A percentile compares a stretch with the other conserved stretches of the same genome.
Conservation (phyloP, 2,797 vertebrate species). For the Antennarius maculatus region DNA sequence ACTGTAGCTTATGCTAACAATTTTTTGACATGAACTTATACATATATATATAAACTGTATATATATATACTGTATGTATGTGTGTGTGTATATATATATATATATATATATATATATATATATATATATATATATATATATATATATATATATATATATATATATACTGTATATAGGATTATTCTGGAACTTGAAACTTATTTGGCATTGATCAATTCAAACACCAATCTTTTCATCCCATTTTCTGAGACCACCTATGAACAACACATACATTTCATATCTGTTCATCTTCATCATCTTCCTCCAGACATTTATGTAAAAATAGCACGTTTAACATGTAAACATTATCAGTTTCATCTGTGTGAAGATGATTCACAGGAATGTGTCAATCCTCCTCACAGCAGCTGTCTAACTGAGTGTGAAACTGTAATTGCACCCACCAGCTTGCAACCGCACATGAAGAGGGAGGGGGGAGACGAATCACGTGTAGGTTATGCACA, state of each 20-base stretch:
- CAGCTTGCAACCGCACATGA: slow-evolving; percentile 57
- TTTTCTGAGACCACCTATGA: slow-evolving; percentile 4
- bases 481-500: slow-evolving; percentile 34
- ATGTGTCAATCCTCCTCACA: slow-evolving; percentile 71
- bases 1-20: too few species aligned
- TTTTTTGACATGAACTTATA: too few species aligned
- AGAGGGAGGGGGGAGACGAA: slow-evolving; percentile 27
- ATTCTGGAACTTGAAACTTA: too few species aligned
- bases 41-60: too few species aligned
- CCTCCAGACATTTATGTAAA: slow-evolving; percentile 46
- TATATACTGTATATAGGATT: too few species aligned
- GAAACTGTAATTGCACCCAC: slow-evolving; percentile 74
- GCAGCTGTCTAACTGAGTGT: slow-evolving; percentile 72
- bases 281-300: slow-evolving; percentile 39
- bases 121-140: too few species aligned
- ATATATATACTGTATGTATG: too few species aligned
- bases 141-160: too few species aligned
- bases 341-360: slow-evolving; percentile 72
- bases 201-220: too few species aligned
- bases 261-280: slow-evolving; percentile 28
- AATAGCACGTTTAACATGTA: slow-evolving; percentile 39
- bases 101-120: too few species aligned
- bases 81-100: too few species aligned
- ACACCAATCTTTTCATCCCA: background rate
- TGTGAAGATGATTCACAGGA: slow-evolving; percentile 59